A percentile compares a stretch with the other conserved stretches of the same genome.
Evolutionary conservation across 2,797 vertebrate species (phyloP).

Genomic region (Thamnophis elegans): DNA sequence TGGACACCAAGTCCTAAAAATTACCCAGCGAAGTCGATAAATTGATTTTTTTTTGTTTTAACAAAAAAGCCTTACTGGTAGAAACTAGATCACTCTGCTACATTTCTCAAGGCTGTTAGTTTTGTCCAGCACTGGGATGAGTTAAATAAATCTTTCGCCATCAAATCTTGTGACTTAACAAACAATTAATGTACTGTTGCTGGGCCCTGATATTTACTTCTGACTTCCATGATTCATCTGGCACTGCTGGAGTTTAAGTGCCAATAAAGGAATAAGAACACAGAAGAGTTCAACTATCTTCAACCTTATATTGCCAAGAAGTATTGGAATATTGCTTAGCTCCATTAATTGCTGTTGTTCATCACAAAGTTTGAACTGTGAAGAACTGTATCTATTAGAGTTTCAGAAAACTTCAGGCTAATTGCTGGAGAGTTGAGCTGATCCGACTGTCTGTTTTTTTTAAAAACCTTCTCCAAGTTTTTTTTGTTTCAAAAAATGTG

Average conservation of each 20-base stretch:
- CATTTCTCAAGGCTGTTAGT: not conserved
- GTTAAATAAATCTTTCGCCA: constrained; percentile 22
- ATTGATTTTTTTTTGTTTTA: not conserved
- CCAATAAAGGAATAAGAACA: constrained; percentile 45
- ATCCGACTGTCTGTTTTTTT: not conserved
- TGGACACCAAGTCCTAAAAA: not conserved
- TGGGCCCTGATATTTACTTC: constrained; percentile 10
- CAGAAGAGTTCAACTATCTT: constrained; percentile 37
- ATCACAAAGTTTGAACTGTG: not conserved
- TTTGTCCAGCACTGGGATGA: not conserved
- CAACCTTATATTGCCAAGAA: constrained; percentile 40
- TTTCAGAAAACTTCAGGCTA: not conserved
- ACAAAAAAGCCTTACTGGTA: not conserved
- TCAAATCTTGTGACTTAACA: not conserved
- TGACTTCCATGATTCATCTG: not conserved
- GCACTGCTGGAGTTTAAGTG: constrained; percentile 29
- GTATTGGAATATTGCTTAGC: constrained; percentile 39
- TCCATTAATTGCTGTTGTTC: not conserved
- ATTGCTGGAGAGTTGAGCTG: not conserved
- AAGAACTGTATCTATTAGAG: not conserved
- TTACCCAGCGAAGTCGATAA: not conserved
- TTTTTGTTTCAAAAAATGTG: not conserved
- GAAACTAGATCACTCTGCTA: not conserved
- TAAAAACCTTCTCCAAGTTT: not conserved
- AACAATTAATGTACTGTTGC: constrained; percentile 28